A percentile compares a stretch with the other conserved stretches of the same genome.
Evolutionary conservation across 1,140 invertebrate genomes (phyloP).

Genomic region (Drusus annulatus): DNA sequence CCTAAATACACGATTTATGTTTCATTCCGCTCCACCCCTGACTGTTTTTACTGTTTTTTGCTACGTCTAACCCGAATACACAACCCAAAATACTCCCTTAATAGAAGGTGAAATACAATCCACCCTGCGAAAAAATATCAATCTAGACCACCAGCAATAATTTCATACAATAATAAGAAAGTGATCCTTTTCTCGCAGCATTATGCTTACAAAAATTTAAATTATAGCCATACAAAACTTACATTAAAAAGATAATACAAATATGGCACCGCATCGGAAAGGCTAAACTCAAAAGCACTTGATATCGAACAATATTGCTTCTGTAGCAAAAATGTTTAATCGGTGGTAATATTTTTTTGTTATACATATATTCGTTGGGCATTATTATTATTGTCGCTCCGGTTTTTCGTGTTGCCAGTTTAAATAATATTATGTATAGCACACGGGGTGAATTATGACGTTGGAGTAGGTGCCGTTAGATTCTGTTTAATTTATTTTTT

Average conservation of each 20-base stretch:
- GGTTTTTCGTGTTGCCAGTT: slow-evolving; percentile 32
- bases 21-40: slow-evolving; percentile 55
- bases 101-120: not conserved
- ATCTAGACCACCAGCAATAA: not conserved
- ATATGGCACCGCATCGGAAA: slow-evolving; percentile 2
- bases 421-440: slow-evolving; percentile 44
- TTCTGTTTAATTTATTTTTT: slow-evolving; percentile 52
- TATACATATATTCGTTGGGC: not conserved
- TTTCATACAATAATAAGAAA: not conserved
- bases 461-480: slow-evolving; percentile 39
- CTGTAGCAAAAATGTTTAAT: not conserved
- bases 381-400: slow-evolving; percentile 31
- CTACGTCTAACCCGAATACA: not conserved
- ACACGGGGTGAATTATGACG: slow-evolving; percentile 50
- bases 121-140: not conserved
- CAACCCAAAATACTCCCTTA: not conserved
- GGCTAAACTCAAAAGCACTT: not conserved
- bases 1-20: slow-evolving; percentile 59
- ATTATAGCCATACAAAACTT: not conserved
- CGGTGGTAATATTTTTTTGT: not conserved
- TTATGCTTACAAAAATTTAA: not conserved
- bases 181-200: not conserved
- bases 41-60: slow-evolving; percentile 42
- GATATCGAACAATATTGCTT: not conserved
- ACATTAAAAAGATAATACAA: not conserved